Evolutionary conservation across 2,113 vertebrate species (phyloP).

Genomic region (zebrafish (Danio rerio)): GRCz12tu NC_133182.1:39215501-39216000

Average conservation of each 20-base stretch:
- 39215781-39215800: not conserved
- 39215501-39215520: not conserved
- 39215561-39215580: slow-evolving; percentile 12
- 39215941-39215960: not conserved
- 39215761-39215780: slow-evolving; percentile 10
- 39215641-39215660: slow-evolving; percentile 30
- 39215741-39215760: not conserved
- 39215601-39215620: not conserved
- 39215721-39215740: not conserved
- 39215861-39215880: not conserved
- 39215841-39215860: not conserved
- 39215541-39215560: not conserved
- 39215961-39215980: not conserved
- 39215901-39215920: not conserved
- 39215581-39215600: not conserved
- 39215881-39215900: not conserved
- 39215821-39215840: not conserved
- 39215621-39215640: slow-evolving; percentile 29
- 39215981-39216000: not conserved
- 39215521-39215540: not conserved
- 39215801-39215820: not conserved
- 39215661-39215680: slow-evolving; percentile 16
- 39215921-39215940: not conserved
- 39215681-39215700: slow-evolving; percentile 50
- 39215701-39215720: slow-evolving; percentile 28